Percentiles rank a stretch among this genome's conserved stretches.
phyloP scores from a whole-genome alignment of 1,140 invertebrate genomes.

The Ceratina calcarata region DNA sequence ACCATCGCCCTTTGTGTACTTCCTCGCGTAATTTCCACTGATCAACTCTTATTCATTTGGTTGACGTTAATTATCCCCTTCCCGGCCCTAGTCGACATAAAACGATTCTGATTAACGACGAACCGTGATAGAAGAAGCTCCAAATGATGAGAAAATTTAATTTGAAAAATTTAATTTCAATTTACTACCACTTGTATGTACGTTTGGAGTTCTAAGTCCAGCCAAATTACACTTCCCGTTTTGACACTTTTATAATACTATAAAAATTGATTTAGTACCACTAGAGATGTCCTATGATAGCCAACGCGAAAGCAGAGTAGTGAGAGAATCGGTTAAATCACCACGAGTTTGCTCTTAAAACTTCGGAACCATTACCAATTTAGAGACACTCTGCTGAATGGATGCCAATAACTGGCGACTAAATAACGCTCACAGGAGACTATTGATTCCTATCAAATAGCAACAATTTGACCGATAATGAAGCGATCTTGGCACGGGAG shows the following conservation, averaged over 20 bases:
- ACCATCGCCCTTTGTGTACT: constrained; percentile 52
- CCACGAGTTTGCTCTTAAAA: not conserved
- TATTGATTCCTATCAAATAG: constrained; percentile 7
- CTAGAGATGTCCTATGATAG: not conserved
- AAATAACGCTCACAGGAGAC: not conserved
- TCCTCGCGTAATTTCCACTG: constrained; percentile 69
- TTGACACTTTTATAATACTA: not conserved
- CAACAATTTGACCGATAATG: constrained; percentile 24
- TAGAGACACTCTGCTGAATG: constrained; percentile 4
- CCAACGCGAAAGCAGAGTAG: not conserved
- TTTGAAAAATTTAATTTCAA: not conserved
- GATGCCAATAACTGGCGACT: constrained; percentile 21
- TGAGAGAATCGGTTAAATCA: constrained; percentile 6
- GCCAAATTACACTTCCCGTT: not conserved
- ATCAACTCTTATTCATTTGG: constrained; percentile 75
- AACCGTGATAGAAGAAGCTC: not conserved
- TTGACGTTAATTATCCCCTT: constrained; percentile 69
- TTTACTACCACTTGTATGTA: too few species aligned
- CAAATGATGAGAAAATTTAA: not conserved
- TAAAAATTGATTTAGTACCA: not conserved
- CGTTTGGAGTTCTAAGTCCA: not conserved
- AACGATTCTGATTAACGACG: constrained; percentile 49
- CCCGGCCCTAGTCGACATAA: constrained; percentile 36
- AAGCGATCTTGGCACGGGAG: constrained; percentile 16
- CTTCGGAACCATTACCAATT: not conserved